Conservation (phyloP, 2,797 vertebrate genomes). For the Scolopax rusticola region DNA sequence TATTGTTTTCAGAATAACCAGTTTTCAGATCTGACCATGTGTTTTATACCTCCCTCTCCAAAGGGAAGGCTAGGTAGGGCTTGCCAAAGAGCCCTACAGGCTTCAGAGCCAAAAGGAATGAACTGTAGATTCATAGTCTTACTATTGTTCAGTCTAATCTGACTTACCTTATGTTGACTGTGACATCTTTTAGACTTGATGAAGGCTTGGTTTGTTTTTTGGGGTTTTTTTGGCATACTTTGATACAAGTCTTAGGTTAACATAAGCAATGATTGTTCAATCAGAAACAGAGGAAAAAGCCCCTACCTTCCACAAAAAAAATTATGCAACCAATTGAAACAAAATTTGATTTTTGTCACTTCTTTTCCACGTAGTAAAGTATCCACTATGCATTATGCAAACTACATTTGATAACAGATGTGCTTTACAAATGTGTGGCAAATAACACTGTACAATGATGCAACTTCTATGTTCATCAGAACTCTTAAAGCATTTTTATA, state of each 20-base stretch:
- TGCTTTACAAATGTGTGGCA: background rate
- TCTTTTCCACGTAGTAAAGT: background rate
- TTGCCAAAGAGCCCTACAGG: background rate
- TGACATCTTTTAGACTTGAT: background rate
- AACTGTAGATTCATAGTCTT: background rate
- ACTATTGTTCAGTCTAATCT: background rate
- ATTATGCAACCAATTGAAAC: background rate
- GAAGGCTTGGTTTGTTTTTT: background rate
- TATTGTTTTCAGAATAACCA: background rate
- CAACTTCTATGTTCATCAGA: background rate
- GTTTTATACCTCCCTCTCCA: background rate
- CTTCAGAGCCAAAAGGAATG: background rate
- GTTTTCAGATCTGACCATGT: background rate
- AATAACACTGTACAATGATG: background rate
- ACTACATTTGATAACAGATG: background rate
- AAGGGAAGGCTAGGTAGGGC: background rate
- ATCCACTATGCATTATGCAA: background rate
- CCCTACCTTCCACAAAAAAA: background rate
- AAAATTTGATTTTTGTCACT: background rate
- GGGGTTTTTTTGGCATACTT: background rate
- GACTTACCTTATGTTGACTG: background rate
- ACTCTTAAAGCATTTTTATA: background rate
- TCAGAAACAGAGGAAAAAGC: background rate
- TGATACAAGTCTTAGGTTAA: background rate
- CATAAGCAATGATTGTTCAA: background rate